Conservation (phyloP, 2,888 invertebrate species). For the Rosalia funebris region DNA sequence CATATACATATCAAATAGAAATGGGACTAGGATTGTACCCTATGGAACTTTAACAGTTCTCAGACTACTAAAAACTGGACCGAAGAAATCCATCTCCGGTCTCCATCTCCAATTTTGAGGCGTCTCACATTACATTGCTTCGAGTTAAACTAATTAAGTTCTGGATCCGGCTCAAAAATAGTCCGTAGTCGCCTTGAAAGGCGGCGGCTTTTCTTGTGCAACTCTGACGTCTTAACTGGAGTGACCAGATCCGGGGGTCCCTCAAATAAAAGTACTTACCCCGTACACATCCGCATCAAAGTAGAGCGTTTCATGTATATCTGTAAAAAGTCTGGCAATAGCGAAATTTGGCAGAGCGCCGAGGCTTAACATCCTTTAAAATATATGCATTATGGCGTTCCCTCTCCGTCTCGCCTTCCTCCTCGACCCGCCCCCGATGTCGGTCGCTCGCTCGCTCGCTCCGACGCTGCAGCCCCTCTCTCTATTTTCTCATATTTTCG, state of each 20-base stretch:
- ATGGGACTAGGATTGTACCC: too few relatives aligned
- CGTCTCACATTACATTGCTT: too few relatives aligned
- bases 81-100: too few relatives aligned
- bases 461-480: constrained; percentile 16
- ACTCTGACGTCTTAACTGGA: neutral
- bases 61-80: too few relatives aligned
- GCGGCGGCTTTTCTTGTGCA: neutral
- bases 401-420: neutral
- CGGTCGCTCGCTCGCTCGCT: neutral
- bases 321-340: constrained; percentile 50
- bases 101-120: too few relatives aligned
- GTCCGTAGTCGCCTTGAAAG: too few relatives aligned
- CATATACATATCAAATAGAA: too few relatives aligned
- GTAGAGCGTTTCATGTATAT: constrained; percentile 41
- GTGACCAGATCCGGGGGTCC: neutral
- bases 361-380: constrained; percentile 47
- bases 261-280: constrained; percentile 12
- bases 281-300: constrained; percentile 32
- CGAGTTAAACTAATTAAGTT: too few relatives aligned
- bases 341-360: constrained; percentile 48
- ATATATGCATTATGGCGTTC: constrained; percentile 40
- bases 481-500: constrained; percentile 33
- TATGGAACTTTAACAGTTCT: too few relatives aligned
- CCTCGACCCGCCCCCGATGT: neutral
- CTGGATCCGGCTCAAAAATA: too few relatives aligned